Conservation (phyloP, 2,888 invertebrate genomes). For the Euplagia quadripunctaria region DNA sequence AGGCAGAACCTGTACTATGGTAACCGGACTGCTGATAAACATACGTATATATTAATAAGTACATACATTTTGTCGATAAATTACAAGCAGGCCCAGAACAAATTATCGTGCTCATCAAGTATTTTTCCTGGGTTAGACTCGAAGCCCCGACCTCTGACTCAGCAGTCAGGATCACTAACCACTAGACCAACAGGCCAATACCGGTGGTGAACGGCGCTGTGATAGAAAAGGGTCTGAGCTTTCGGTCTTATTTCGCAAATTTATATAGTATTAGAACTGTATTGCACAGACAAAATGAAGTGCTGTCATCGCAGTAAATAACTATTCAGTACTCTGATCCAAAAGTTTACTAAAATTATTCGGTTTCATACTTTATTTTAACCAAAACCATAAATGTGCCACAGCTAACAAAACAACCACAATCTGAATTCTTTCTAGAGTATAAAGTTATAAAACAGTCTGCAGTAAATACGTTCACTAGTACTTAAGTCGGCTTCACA, state of each 20-base stretch:
- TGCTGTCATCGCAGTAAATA: not conserved
- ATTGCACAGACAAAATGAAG: not conserved
- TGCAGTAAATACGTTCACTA: conserved; percentile 12
- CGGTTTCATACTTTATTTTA: not conserved
- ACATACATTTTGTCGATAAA: no score
- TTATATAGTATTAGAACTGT: not conserved
- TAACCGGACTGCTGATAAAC: no score
- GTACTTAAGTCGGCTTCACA: conserved; percentile 18
- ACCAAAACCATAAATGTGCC: not conserved
- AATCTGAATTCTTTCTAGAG: conserved; percentile 9
- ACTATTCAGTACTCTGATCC: not conserved
- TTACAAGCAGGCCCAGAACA: no score
- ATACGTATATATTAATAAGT: no score
- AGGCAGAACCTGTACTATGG: no score
- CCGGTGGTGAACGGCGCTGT: not conserved
- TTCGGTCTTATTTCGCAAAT: not conserved
- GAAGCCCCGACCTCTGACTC: no score
- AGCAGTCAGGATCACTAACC: no score
- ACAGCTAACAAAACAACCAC: not conserved
- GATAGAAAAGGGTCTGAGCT: not conserved
- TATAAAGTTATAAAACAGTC: conserved; percentile 7
- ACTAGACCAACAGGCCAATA: no score
- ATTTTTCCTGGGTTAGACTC: no score
- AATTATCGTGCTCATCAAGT: no score
- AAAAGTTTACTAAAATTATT: not conserved